These are phyloP conservation scores for Xylocampa areola DNA, from an alignment of 2,888 invertebrate species.

Conservation along the genomic window DNA sequence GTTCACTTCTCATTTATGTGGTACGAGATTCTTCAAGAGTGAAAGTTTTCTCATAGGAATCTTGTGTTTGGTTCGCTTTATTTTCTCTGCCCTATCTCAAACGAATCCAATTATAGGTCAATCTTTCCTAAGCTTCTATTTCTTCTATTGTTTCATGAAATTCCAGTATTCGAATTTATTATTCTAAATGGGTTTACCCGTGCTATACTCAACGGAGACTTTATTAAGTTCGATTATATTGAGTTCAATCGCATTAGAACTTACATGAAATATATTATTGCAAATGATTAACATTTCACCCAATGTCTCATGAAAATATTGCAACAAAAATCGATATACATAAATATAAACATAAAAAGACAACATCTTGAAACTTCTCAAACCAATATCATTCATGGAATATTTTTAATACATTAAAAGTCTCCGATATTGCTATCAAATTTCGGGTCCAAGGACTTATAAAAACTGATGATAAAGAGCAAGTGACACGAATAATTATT, in stretches of 20 bases:
- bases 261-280: no score
- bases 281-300: no score
- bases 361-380: not conserved
- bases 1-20: not conserved
- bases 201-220: no score
- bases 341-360: not conserved
- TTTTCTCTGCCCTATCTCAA: no score
- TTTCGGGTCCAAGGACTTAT: constrained; percentile 38
- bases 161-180: no score
- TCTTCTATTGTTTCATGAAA: not conserved
- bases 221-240: no score
- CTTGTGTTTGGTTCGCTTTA: not conserved
- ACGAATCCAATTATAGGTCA: no score
- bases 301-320: no score
- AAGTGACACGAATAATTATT: constrained; percentile 14
- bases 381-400: constrained; percentile 20
- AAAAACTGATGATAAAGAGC: constrained; percentile 40
- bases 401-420: constrained; percentile 15
- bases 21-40: not conserved
- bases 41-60: constrained; percentile 4
- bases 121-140: not conserved
- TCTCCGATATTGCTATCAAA: constrained; percentile 26
- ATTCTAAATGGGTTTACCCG: no score
- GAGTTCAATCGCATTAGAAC: no score
- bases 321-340: not conserved